A percentile compares a stretch with the other conserved stretches of the same genome.
phyloP scores from a whole-genome alignment of 2,888 invertebrate species.

The Rhaphigaster nebulosa region DNA sequence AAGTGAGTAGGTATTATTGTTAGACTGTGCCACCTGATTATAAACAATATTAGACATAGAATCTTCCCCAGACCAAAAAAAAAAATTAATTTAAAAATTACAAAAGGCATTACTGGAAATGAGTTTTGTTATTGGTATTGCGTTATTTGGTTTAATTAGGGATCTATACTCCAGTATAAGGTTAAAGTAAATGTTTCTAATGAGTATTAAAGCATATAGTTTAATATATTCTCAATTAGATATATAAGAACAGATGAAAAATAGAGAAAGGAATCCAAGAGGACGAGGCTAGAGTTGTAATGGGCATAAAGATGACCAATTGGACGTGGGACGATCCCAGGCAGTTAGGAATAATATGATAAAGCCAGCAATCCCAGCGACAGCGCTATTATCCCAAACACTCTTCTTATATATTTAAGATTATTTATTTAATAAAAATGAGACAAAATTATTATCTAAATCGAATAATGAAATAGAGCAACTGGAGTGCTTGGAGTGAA shows the following conservation, averaged over 20 bases:
- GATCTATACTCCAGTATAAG: neutral
- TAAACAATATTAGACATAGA: too few species aligned
- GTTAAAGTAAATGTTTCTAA: neutral
- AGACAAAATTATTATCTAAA: too few species aligned
- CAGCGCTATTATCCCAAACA: neutral
- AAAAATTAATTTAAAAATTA: too few species aligned
- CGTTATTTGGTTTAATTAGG: neutral
- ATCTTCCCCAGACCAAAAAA: too few species aligned
- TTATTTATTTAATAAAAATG: neutral
- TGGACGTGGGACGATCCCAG: conserved; percentile 1
- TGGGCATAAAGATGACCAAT: neutral
- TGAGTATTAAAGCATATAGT: neutral
- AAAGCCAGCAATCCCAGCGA: neutral
- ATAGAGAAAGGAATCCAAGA: neutral
- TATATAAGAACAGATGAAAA: neutral
- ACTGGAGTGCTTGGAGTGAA: too few species aligned
- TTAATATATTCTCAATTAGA: neutral
- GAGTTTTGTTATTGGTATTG: neutral
- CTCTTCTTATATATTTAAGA: neutral
- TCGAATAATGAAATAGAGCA: too few species aligned
- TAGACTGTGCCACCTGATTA: too few species aligned
- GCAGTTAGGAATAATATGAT: conserved; percentile 16
- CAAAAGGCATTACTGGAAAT: too few species aligned
- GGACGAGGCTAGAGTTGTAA: neutral
- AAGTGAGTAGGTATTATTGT: too few species aligned